Percentiles rank a stretch among this genome's conserved stretches.
phyloP scores from a whole-genome alignment of 1,140 invertebrate genomes.

The Kradibia gibbosae region DNA sequence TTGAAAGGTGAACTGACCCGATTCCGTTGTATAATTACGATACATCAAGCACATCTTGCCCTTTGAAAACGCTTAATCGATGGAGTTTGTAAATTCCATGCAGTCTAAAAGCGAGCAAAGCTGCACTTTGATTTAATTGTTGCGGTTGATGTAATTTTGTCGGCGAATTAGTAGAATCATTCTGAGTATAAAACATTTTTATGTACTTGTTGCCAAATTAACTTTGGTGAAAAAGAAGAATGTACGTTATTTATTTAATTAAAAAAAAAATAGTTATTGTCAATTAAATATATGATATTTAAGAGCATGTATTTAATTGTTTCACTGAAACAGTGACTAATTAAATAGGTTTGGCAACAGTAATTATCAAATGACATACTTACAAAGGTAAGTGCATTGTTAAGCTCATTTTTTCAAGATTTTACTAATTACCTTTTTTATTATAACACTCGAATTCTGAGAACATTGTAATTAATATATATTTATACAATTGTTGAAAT shows the following conservation, averaged over 20 bases:
- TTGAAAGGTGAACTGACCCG: constrained; percentile 6
- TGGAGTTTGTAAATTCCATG: constrained; percentile 44
- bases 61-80: constrained; percentile 17
- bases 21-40: constrained; percentile 35
- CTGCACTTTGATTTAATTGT: constrained; percentile 30
- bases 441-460: too few relatives aligned
- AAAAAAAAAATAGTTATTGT: too few relatives aligned
- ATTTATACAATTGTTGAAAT: too few relatives aligned
- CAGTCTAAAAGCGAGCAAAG: constrained; percentile 26
- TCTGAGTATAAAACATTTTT: neutral
- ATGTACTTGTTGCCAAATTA: neutral
- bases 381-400: neutral
- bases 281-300: too few relatives aligned
- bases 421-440: too few relatives aligned
- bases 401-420: neutral
- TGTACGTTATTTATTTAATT: neutral
- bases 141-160: neutral
- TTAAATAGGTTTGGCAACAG: neutral
- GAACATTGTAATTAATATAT: too few relatives aligned
- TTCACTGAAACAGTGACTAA: neutral
- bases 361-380: neutral
- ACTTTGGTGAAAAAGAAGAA: neutral
- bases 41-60: neutral
- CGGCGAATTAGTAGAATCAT: constrained; percentile 33
- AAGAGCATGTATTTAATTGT: constrained; percentile 6